These are phyloP conservation scores for Drosophila sulfurigaster DNA, from an alignment of 1,140 invertebrate species.

Conservation along the genomic window DNA sequence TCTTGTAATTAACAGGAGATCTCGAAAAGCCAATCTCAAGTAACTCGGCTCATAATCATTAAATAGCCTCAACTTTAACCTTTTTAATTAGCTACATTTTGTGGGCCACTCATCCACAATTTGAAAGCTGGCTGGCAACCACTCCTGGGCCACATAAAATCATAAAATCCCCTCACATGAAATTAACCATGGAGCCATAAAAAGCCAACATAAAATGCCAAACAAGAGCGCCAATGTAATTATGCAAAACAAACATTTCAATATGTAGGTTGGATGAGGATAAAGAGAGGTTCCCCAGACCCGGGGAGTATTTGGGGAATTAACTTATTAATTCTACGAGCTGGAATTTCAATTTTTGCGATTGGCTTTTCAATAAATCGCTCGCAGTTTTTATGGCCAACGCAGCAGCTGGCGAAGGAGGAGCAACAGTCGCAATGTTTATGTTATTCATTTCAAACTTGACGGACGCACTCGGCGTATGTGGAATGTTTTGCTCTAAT, in stretches of 20 bases:
- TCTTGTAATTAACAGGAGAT: conserved; percentile 47
- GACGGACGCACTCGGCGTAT: conserved; percentile 63
- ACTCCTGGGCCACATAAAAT: conserved; percentile 31
- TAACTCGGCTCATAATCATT: conserved; percentile 47
- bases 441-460: conserved; percentile 66
- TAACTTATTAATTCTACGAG: conserved; percentile 75
- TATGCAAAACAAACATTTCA: conserved; percentile 68
- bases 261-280: conserved; percentile 7
- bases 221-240: conserved; percentile 59
- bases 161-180: conserved; percentile 54
- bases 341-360: conserved; percentile 67
- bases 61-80: conserved; percentile 75
- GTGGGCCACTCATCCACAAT: conserved; percentile 18
- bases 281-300: neutral
- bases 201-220: conserved; percentile 63
- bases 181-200: conserved; percentile 69
- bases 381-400: conserved; percentile 58
- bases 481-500: conserved; percentile 56
- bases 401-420: neutral
- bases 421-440: conserved; percentile 51
- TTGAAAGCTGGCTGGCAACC: conserved; percentile 8
- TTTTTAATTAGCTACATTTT: conserved; percentile 73
- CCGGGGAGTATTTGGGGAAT: conserved; percentile 54
- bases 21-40: conserved; percentile 30
- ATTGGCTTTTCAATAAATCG: conserved; percentile 51